Evolutionary conservation across 2,113 vertebrate species (phyloP).

Genomic region (Trichomycterus rosablanca): DNA sequence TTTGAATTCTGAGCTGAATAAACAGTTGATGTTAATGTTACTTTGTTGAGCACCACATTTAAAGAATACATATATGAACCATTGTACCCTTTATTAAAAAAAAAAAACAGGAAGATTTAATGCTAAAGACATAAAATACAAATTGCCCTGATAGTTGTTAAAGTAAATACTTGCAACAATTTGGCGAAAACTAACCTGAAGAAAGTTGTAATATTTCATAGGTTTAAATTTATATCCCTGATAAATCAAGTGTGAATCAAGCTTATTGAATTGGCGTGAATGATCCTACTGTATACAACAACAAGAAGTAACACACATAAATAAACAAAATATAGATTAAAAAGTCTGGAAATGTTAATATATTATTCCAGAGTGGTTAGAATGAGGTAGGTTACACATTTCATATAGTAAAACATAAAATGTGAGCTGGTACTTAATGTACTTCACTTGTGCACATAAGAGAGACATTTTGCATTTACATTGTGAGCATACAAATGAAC

Average conservation of each 20-base stretch:
- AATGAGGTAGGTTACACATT: conserved; percentile 31
- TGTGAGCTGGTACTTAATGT: conserved; percentile 2
- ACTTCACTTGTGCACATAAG: not conserved
- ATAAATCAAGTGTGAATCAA: conserved; percentile 6
- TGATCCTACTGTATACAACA: conserved; percentile 11
- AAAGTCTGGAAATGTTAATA: not conserved
- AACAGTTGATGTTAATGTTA: conserved; percentile 6
- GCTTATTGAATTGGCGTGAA: conserved; percentile 8
- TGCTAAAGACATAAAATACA: no score
- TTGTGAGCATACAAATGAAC: not conserved
- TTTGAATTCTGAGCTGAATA: no score
- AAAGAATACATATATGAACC: no score
- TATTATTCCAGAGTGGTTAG: conserved; percentile 24
- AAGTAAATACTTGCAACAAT: not conserved
- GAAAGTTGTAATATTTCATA: conserved; percentile 23
- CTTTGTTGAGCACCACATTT: not conserved
- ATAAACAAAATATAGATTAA: conserved; percentile 4
- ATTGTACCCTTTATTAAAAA: no score
- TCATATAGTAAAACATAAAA: not conserved
- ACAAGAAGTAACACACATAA: conserved; percentile 12
- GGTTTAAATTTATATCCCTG: conserved; percentile 26
- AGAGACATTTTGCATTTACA: conserved; percentile 9
- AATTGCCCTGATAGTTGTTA: no score
- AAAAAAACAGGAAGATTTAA: no score
- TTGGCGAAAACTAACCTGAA: conserved; percentile 36